A percentile compares a stretch with the other conserved stretches of the same genome.
phyloP scores from a whole-genome alignment of 2,113 vertebrate genomes.

The Barbus barbus region DNA sequence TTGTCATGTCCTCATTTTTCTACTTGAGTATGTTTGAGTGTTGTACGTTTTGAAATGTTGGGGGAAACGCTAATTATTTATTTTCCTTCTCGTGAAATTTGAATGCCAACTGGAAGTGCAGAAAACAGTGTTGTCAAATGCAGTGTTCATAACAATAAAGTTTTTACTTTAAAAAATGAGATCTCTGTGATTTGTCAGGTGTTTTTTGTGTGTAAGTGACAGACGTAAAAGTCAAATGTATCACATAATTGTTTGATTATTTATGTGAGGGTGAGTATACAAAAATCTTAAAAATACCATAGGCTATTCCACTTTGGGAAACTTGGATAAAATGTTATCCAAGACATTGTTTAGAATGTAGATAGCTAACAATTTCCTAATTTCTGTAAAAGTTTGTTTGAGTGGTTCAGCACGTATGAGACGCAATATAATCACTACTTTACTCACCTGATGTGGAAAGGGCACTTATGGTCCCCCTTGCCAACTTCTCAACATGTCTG shows the following conservation, averaged over 20 bases:
- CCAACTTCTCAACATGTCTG: slow-evolving; percentile 27
- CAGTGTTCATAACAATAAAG: no score
- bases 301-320: not conserved
- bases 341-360: no score
- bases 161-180: slow-evolving; percentile 19
- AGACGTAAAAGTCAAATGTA: no score
- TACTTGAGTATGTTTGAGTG: not conserved
- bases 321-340: not conserved
- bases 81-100: slow-evolving; percentile 33
- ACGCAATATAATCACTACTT: not conserved
- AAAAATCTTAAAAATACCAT: no score
- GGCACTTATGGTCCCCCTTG: slow-evolving; percentile 3
- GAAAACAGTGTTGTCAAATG: no score
- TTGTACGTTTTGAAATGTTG: not conserved
- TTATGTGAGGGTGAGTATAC: no score
- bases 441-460: slow-evolving; percentile 1
- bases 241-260: not conserved
- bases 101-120: slow-evolving; percentile 35
- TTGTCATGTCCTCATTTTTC: slow-evolving; percentile 5
- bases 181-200: not conserved
- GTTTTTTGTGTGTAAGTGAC: not conserved
- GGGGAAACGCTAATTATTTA: not conserved
- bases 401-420: slow-evolving; percentile 15
- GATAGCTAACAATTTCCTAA: not conserved
- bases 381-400: not conserved